phyloP scores from a whole-genome alignment of 1,140 invertebrate species.

The Ooceraea biroi region DNA sequence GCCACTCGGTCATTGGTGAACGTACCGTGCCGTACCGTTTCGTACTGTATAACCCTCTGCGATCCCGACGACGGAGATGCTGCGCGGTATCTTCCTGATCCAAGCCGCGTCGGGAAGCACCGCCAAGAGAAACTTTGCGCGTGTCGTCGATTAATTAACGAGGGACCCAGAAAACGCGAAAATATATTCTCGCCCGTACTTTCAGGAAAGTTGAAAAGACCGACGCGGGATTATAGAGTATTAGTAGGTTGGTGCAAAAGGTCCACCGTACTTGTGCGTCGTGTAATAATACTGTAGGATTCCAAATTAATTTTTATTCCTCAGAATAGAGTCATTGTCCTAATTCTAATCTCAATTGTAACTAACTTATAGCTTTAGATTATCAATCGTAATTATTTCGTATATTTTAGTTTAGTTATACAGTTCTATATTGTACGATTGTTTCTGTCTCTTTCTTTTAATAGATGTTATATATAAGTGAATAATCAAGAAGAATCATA shows the following conservation, averaged over 20 bases:
- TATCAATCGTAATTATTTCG: too few relatives aligned
- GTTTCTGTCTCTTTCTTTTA: not conserved
- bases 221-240: too few relatives aligned
- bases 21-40: slow-evolving; percentile 83
- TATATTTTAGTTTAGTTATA: too few relatives aligned
- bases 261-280: too few relatives aligned
- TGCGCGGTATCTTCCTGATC: slow-evolving; percentile 46
- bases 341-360: too few relatives aligned
- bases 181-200: not conserved
- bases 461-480: not conserved
- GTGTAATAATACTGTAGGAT: too few relatives aligned
- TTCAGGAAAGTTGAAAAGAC: slow-evolving; percentile 50
- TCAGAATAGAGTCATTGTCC: too few relatives aligned
- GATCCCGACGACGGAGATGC: slow-evolving; percentile 61
- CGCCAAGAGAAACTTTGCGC: slow-evolving; percentile 47
- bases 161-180: slow-evolving; percentile 19
- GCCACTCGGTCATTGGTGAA: slow-evolving; percentile 86
- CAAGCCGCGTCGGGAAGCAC: slow-evolving; percentile 29
- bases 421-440: too few relatives aligned
- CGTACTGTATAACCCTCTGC: slow-evolving; percentile 81
- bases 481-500: not conserved
- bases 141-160: slow-evolving; percentile 60
- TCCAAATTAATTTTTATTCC: too few relatives aligned
- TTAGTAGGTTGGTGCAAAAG: too few relatives aligned
- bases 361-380: too few relatives aligned